Conservation (phyloP, 1,140 invertebrate species). For the Bombus breviceps region DNA sequence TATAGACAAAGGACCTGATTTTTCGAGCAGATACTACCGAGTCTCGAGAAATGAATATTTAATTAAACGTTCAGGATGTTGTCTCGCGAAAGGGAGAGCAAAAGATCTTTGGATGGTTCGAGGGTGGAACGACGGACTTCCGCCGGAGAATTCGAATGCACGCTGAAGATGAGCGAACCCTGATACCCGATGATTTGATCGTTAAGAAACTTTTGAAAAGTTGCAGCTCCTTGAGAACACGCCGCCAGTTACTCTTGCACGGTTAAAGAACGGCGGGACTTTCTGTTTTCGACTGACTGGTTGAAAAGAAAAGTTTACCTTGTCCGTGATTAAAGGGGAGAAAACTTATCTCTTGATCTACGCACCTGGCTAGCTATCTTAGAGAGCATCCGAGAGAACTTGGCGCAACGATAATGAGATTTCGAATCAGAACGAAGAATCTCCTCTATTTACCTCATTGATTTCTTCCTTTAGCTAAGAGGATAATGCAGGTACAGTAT, state of each 20-base stretch:
- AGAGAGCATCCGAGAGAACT: not conserved
- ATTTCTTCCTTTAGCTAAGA: too few relatives aligned
- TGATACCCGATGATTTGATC: constrained; percentile 49
- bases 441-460: not conserved
- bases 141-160: not conserved
- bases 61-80: constrained; percentile 4
- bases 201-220: constrained; percentile 38
- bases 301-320: constrained; percentile 44
- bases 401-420: constrained; percentile 27
- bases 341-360: constrained; percentile 44
- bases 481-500: too few relatives aligned
- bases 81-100: not conserved
- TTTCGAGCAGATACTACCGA: not conserved
- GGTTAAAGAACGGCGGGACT: constrained; percentile 7
- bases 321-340: constrained; percentile 33
- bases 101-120: not conserved
- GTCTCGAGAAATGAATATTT: not conserved
- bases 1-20: not conserved
- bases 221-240: not conserved
- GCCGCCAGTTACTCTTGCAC: not conserved
- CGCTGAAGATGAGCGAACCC: constrained; percentile 20
- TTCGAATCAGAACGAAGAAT: constrained; percentile 9
- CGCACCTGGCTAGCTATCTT: constrained; percentile 2
- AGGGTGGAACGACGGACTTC: not conserved
- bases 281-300: constrained; percentile 22